Evolutionary conservation across 2,113 vertebrate species (phyloP), one percentile per base, ranked within the genome.

Genomic region (Glaucidium brasilianum): DNA sequence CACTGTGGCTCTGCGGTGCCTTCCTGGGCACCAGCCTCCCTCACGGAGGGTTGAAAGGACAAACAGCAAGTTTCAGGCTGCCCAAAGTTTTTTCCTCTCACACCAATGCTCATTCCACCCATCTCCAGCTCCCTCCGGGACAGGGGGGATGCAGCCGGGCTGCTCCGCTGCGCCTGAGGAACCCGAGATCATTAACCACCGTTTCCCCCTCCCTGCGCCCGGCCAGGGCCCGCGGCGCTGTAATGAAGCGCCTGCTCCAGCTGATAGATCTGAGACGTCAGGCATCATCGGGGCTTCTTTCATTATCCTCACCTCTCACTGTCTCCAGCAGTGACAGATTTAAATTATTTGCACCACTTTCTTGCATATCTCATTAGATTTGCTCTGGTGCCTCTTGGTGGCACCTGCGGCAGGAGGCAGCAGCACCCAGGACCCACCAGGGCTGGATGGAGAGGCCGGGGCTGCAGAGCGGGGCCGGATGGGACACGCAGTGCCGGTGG

Each of bases 1-100:
- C 3, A 0, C 22, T 4, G 0, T 0, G 27, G 58, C 41, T 41
- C 66, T 9, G 15, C 6, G 2, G 62, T 3, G 12, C 59, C 59
- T 43, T 29, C 26, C 55, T 1, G 4, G 11, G n/a, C 15, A 12
- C 11, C 1, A 3, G n/a, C 37, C n/a, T 26, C 67, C 62, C 26
- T 52, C 43, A 37, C 5, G 29, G 39, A 12, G 22, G 29, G 17
- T 25, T 4, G 1, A 22, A 11, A 4, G 37, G 32, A 18, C 7
- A 29, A 56, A 27, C 6, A 8, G 11, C 1, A 0, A 5, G 12
- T 25, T n/a, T 19, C 69, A 58, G 15, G 5, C 29, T 5, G 8
- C 25, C 71, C 27, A 15, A 37, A 62, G 15, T 17, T 53, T 37
- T 11, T 25, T 55, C 22, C 35, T 39, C 11, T 26, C 3, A 4